These are phyloP conservation scores for Epinephelus lanceolatus DNA, from an alignment of 2,113 vertebrate species.

Conservation along the genomic window DNA sequence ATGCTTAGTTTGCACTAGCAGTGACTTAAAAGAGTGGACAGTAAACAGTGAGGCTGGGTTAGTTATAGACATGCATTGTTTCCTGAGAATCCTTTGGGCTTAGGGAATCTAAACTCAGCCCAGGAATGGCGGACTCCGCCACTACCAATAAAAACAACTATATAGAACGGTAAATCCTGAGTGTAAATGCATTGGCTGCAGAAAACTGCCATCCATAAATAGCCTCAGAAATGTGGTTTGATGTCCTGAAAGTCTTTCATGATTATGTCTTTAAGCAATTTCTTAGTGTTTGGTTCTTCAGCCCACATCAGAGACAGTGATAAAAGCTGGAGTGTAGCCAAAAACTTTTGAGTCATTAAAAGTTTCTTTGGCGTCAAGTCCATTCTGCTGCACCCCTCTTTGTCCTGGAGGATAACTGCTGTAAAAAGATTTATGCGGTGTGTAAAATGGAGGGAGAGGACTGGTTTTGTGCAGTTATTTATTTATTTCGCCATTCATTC, in stretches of 20 bases:
- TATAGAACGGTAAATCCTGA: background rate
- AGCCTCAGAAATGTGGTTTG: background rate
- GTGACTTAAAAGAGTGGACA: background rate
- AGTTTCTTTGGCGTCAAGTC: slow-evolving; percentile 26
- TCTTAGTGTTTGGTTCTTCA: background rate
- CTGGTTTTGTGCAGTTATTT: slow-evolving; percentile 34
- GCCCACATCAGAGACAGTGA: background rate
- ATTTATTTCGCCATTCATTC: slow-evolving; percentile 45
- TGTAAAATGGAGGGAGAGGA: slow-evolving; percentile 3
- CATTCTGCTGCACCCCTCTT: slow-evolving; percentile 2
- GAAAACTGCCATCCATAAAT: background rate
- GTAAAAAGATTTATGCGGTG: slow-evolving; percentile 19
- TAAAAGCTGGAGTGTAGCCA: slow-evolving; percentile 23
- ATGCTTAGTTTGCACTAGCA: background rate
- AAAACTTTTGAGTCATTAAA: slow-evolving; percentile 43
- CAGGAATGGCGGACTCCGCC: background rate
- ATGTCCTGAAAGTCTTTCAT: background rate
- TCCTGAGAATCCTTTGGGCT: background rate
- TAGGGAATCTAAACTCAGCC: background rate
- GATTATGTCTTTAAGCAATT: background rate
- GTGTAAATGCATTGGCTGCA: background rate
- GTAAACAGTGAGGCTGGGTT: background rate
- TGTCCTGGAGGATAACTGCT: slow-evolving; percentile 24
- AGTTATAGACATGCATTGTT: background rate
- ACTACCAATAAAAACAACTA: background rate